Conservation (phyloP, 2,888 invertebrate species). For the Allygus modestus region DNA sequence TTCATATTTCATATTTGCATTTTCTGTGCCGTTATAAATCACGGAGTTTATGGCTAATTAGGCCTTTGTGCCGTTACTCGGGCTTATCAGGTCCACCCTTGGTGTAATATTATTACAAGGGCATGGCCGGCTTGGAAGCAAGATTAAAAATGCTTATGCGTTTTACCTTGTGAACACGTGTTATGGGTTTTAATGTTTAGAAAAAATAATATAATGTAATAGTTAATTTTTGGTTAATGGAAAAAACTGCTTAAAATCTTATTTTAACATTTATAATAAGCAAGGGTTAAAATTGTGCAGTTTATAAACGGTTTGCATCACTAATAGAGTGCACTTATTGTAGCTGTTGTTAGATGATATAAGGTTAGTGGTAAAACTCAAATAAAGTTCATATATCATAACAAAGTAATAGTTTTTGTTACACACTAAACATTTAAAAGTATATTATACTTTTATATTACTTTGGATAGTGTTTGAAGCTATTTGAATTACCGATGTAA, state of each 20-base stretch:
- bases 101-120: conserved; percentile 68
- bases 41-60: conserved; percentile 83
- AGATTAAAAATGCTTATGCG: not conserved
- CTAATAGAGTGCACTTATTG: too few species aligned
- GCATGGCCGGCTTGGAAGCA: conserved; percentile 62
- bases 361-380: too few species aligned
- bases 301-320: too few species aligned
- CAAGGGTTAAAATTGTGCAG: not conserved
- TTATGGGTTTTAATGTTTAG: too few species aligned
- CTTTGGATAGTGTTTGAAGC: too few species aligned
- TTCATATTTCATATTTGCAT: conserved; percentile 78
- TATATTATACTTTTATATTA: too few species aligned
- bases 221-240: not conserved
- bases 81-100: conserved; percentile 65
- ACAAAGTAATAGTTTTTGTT: too few species aligned
- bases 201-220: not conserved
- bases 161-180: not conserved
- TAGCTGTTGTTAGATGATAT: too few species aligned
- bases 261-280: not conserved
- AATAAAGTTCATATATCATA: too few species aligned
- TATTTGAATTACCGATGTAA: too few species aligned
- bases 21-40: conserved; percentile 79
- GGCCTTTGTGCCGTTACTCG: conserved; percentile 73
- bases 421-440: too few species aligned
- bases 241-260: not conserved